A percentile compares a stretch with the other conserved stretches of the same genome.
These are phyloP conservation scores for Tenthredo distinguenda DNA, from an alignment of 2,888 invertebrate genomes.

Conservation along the genomic window DNA sequence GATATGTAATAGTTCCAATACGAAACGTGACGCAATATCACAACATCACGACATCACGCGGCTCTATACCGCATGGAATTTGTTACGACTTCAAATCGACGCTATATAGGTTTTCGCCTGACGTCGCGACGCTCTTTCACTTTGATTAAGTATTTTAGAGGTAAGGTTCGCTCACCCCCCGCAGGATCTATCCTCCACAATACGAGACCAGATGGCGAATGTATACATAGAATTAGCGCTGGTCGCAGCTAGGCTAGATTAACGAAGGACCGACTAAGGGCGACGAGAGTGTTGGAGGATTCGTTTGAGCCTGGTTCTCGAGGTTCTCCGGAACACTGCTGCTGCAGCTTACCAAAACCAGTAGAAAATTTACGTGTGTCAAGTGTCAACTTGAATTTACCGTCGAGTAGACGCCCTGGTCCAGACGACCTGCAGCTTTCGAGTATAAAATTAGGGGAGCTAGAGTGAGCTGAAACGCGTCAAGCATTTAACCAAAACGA, in stretches of 20 bases:
- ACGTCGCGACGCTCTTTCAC: not conserved
- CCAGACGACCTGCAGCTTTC: not conserved
- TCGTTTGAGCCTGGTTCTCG: slow-evolving; percentile 32
- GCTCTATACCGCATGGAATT: not conserved
- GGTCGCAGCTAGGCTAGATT: slow-evolving; percentile 31
- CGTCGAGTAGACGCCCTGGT: not conserved
- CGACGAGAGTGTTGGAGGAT: not conserved
- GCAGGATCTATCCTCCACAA: not conserved
- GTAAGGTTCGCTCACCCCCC: not conserved
- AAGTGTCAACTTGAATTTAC: slow-evolving; percentile 37
- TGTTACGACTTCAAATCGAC: slow-evolving; percentile 25
- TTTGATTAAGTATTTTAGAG: slow-evolving; percentile 29
- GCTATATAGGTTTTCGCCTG: not conserved
- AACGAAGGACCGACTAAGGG: not conserved
- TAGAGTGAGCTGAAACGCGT: not conserved
- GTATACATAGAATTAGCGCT: slow-evolving; percentile 39
- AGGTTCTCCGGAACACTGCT: not conserved
- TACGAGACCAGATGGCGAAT: not conserved
- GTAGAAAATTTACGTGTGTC: slow-evolving; percentile 24
- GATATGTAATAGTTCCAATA: slow-evolving; percentile 49
- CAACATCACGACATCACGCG: slow-evolving; percentile 13
- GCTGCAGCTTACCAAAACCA: not conserved
- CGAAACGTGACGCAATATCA: slow-evolving; percentile 47
- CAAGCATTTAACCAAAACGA: not conserved
- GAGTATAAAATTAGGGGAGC: not conserved